phyloP scores from a whole-genome alignment of 2,113 vertebrate genomes.

The Pangasianodon gigas region DNA sequence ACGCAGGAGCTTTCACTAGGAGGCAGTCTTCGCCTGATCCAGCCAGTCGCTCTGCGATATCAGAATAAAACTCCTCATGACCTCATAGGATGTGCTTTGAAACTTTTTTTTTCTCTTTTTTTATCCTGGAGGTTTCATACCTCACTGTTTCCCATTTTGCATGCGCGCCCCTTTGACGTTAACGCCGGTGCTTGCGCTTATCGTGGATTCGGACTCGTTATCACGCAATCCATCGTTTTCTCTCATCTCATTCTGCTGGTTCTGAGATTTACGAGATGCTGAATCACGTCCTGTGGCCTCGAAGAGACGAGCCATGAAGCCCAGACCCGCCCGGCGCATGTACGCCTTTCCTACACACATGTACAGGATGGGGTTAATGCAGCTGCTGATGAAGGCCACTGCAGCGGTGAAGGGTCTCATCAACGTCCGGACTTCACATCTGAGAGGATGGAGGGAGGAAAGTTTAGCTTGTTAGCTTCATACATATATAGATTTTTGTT shows the following conservation, averaged over 20 bases:
- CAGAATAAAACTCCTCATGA: not conserved
- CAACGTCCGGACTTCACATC: slow-evolving; percentile 54
- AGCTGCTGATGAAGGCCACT: slow-evolving; percentile 77
- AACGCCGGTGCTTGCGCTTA: slow-evolving; percentile 17
- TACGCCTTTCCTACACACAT: slow-evolving; percentile 74
- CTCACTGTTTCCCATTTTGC: slow-evolving; percentile 53
- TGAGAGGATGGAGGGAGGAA: slow-evolving; percentile 40
- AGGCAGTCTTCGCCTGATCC: not conserved
- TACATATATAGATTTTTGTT: not conserved
- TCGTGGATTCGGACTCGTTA: slow-evolving; percentile 54
- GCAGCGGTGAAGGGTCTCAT: slow-evolving; percentile 64
- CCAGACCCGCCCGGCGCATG: slow-evolving; percentile 70
- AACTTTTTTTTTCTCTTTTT: not conserved
- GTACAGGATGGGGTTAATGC: slow-evolving; percentile 75
- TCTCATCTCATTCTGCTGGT: slow-evolving; percentile 61
- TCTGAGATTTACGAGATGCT: slow-evolving; percentile 57
- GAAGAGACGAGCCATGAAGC: slow-evolving; percentile 78
- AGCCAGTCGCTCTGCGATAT: not conserved
- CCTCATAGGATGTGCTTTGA: not conserved
- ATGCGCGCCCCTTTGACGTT: slow-evolving; percentile 18
- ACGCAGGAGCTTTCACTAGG: not conserved
- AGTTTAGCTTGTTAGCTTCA: not conserved
- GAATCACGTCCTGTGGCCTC: slow-evolving; percentile 67
- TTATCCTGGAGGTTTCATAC: not conserved
- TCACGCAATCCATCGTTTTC: slow-evolving; percentile 59